Base-by-base conservation (phyloP, 2,113 vertebrate species). In the Chauna torquata region DNA sequence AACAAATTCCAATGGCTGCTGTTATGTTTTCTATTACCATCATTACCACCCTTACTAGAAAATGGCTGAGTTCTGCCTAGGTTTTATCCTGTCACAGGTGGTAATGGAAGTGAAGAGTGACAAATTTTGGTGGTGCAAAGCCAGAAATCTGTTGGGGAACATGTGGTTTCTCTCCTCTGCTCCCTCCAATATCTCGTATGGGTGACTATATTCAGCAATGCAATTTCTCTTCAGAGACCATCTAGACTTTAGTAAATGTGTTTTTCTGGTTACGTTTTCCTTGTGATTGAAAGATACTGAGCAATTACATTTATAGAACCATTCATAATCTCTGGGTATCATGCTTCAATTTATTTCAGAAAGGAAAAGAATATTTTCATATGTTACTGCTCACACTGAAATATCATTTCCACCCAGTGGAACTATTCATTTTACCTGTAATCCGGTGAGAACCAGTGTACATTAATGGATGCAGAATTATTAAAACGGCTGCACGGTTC, bases 261-360 rank as follows among this genome's bases (percentile, higher is more conserved):
- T 42, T 91, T 83, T 81, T 71, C 85, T 94, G 69, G 55, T 92
- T 91, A 25, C 36, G 44, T 96, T 91, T 96, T 71, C 86, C 79
- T 54, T 62, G 40, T 61, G 85, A 95, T 88, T 90, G 91, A 88
- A 96, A 92, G 82, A 88, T 90, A 59, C 36, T 27, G 69, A 88
- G 80, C 82, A 96, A 76, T 82, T 85, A 90, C 65, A 1, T 64
- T 94, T 82, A 78, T 72, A 83, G 81, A 90, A 69, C 70, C 49
- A 70, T 94, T 95, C 62, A 90, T 91, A 66, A 89, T 91, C 72
- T 92, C 81, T 86, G 69, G 81, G 27, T 87, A 30, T 93, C 88
- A 18, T 18, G 17, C 72, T 75, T 76, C 92, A 36, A 45, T 87
- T 77, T 95, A 65, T 75, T 90, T 81, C 58, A 74, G 79, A 82